phyloP scores from a whole-genome alignment of 2,797 vertebrate genomes.

The Sardinella longiceps region DNA sequence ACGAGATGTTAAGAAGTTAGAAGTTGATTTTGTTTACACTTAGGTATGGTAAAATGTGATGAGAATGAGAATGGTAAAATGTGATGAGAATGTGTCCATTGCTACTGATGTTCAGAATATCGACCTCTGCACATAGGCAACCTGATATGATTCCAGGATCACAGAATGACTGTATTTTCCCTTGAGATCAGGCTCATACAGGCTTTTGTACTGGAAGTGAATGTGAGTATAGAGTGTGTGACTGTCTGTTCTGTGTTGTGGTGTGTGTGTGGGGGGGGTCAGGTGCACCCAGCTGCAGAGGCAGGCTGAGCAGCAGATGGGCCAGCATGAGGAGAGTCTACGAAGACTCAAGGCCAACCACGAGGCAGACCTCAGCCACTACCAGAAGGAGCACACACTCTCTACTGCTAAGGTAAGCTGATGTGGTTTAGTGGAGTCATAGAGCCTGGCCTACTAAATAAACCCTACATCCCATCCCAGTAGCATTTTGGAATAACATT shows the following conservation, averaged over 20 bases:
- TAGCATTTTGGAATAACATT: no score
- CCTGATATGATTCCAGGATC: not conserved
- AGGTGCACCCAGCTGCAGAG: constrained; percentile 78
- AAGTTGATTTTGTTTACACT: no score
- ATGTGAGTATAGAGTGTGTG: not conserved
- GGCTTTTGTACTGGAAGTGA: not conserved
- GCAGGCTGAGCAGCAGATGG: constrained; percentile 78
- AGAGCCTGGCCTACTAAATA: no score
- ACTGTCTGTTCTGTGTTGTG: not conserved
- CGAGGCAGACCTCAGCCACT: constrained; percentile 78
- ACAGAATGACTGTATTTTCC: not conserved
- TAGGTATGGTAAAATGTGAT: no score
- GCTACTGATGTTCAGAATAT: not conserved
- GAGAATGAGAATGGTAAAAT: no score
- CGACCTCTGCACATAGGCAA: not conserved
- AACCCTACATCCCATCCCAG: no score
- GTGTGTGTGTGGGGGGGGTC: not conserved
- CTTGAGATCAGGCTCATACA: not conserved
- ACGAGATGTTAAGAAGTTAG: no score
- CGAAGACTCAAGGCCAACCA: constrained; percentile 79
- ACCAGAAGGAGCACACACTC: constrained; percentile 83
- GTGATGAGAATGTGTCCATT: no score
- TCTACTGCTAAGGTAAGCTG: constrained; percentile 83
- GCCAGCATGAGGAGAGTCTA: constrained; percentile 74
- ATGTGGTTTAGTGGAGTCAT: no score